Base-by-base conservation (phyloP, 2,113 vertebrate species). In the Marcusenius ussheri region DNA sequence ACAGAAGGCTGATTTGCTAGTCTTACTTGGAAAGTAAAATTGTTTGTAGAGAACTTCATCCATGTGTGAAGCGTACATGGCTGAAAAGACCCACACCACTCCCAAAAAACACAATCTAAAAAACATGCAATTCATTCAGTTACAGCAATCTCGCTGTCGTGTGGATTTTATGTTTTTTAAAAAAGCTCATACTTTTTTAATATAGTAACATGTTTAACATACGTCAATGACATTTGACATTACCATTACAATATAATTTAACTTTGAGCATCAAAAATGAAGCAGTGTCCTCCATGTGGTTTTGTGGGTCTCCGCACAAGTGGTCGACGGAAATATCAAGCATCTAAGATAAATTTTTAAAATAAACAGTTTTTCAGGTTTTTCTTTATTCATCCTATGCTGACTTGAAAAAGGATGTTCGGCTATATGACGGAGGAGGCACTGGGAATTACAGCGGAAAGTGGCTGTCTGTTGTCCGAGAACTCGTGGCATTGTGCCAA, bases 401-500 rank as follows among this genome's bases (percentile, higher is more conserved):
- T 39, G 62, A 42, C 19, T 8, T 31, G 47, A 35, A 17, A 92
- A 93, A 93, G 89, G 91, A 92, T 92, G 85, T 90, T 89, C 53
- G 3, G 27, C 89, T 85, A 87, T 8, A 51, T 83, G 92, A 93
- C 84, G 80, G 93, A 93, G 91, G 92, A 92, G 89, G 92, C 91
- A 90, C 88, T 91, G 93, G 90, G 92, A 91, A 93, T 93, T 90
- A 92, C 85, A 15, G 90, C 88, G 91, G 91, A 91, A 93, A 93
- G 92, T 91, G 90, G 87, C 10, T 90, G 92, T 93, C 91, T 91
- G 80, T 94, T 92, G 91, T 92, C 92, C 91, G 92, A 93, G 92
- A 93, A 90, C 88, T 90, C 87, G 77, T 87, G 91, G 92, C 90
- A 91, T 92, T 93, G 91, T 92, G 91, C 92, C 95, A 94, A 95